These are phyloP conservation scores for Pseudomyrmex concolor DNA, from an alignment of 1,140 invertebrate species.

Conservation along the genomic window DNA sequence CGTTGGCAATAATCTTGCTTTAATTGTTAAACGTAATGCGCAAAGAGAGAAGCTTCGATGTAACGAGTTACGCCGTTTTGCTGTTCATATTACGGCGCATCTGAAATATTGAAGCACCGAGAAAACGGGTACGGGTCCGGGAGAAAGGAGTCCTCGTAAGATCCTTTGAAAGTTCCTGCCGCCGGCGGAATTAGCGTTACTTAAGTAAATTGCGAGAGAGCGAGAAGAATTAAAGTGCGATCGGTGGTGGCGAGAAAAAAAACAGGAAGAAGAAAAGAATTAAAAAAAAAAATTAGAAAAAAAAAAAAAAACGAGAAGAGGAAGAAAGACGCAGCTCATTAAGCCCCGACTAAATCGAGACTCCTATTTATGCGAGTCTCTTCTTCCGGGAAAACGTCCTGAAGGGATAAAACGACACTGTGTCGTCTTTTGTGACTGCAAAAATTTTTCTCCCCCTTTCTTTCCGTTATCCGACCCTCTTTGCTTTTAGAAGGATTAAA, in stretches of 20 bases:
- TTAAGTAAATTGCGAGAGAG: conserved; percentile 61
- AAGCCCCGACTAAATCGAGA: conserved; percentile 54
- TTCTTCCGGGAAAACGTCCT: conserved; percentile 14
- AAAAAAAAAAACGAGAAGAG: background rate
- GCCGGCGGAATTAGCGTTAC: conserved; percentile 53
- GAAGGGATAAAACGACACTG: conserved; percentile 33
- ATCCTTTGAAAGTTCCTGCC: conserved; percentile 57
- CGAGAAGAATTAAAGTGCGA: conserved; percentile 55
- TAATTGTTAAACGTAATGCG: conserved; percentile 47
- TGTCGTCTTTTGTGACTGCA: conserved; percentile 8
- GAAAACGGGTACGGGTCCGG: background rate
- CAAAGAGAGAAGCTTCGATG: conserved; percentile 16
- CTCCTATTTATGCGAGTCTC: conserved; percentile 45
- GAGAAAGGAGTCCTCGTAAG: conserved; percentile 10
- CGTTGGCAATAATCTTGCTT: conserved; percentile 4
- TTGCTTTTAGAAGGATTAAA: conserved; percentile 41
- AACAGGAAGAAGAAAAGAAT: background rate
- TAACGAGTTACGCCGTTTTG: conserved; percentile 40
- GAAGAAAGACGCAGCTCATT: conserved; percentile 53
- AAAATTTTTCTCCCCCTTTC: background rate
- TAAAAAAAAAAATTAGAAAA: background rate
- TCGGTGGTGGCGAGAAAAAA: conserved; percentile 45
- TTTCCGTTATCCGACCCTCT: background rate
- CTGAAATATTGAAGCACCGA: conserved; percentile 46
- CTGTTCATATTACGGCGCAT: conserved; percentile 40